phyloP scores from a whole-genome alignment of 1,140 invertebrate species.

The Myzus persicae region DNA sequence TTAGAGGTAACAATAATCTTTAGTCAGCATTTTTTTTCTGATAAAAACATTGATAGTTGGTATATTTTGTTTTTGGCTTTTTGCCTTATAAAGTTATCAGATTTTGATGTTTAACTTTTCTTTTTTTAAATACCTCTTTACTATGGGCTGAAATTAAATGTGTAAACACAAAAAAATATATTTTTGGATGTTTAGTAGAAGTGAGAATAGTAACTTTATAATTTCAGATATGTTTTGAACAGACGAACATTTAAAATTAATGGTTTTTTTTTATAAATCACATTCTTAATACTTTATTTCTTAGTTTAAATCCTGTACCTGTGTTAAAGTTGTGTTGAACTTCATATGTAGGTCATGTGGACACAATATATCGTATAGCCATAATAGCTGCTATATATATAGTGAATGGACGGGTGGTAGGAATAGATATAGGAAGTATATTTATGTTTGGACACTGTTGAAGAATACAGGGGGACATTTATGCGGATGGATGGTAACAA shows the following conservation, averaged over 20 bases:
- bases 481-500: background rate
- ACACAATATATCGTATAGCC: background rate
- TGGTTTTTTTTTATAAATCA: background rate
- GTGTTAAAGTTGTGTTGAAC: background rate
- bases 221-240: background rate
- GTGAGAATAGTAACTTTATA: background rate
- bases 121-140: background rate
- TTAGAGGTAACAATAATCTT: background rate
- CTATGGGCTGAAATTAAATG: background rate
- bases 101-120: background rate
- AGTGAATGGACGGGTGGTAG: background rate
- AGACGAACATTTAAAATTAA: no score
- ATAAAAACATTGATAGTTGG: background rate
- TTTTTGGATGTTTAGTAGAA: background rate
- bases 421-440: background rate
- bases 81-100: no score
- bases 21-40: background rate
- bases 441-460: background rate
- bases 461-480: background rate
- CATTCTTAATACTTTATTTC: background rate
- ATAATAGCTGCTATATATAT: background rate
- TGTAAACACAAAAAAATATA: background rate
- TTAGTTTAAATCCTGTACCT: no score
- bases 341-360: background rate
- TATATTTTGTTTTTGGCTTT: no score